Evolutionary conservation across 2,113 vertebrate genomes (phyloP), one percentile per base, ranked within the genome.

Genomic region (Passer montanus): DNA sequence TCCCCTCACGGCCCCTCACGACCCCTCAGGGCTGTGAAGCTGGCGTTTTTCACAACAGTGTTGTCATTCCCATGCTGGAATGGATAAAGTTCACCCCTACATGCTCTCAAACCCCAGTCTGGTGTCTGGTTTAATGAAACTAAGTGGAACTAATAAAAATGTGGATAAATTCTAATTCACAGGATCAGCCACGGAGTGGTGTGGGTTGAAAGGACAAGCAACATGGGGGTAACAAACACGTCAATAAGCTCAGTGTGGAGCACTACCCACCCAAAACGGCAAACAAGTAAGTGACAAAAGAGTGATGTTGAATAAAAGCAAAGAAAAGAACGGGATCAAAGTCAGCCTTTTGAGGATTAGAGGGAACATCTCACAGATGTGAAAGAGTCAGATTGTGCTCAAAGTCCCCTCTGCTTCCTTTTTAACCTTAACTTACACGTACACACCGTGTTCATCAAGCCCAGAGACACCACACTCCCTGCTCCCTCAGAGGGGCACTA

Each of bases 191-290:
- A 27, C 2, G 5, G 16, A 47, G 14, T 15, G 67, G 50, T 31
- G 37, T 58, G 26, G 11, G 35, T 50, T 43, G 31, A 43, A 11
- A 73, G 43, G 21, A 52, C 9, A 31, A 33, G 62, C 11, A 37
- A 10, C 37, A 15, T 10, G 37, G 30, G 52, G 31, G 9, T 22
- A 44, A 52, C 1, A 27, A 50, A 50, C 2, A 8, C 0, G 1
- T 13, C 49, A 50, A 50, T 37, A 49, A 78, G 28, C 12, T 23
- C 21, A 9, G 4, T 28, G 39, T 28, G 47, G 13, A 26, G n/a
- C 19, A 24, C 8, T 11, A 3, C 11, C 30, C 31, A 13, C 10
- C 9, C 23, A 27, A 73, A 88, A 15, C 17, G 35, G 49, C 49
- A 22, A 76, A 31, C 4, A 31, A 62, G 1, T 22, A 22, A 23